Base-by-base conservation (phyloP, 2,113 vertebrate species). In the Mesocricetus auratus region DNA sequence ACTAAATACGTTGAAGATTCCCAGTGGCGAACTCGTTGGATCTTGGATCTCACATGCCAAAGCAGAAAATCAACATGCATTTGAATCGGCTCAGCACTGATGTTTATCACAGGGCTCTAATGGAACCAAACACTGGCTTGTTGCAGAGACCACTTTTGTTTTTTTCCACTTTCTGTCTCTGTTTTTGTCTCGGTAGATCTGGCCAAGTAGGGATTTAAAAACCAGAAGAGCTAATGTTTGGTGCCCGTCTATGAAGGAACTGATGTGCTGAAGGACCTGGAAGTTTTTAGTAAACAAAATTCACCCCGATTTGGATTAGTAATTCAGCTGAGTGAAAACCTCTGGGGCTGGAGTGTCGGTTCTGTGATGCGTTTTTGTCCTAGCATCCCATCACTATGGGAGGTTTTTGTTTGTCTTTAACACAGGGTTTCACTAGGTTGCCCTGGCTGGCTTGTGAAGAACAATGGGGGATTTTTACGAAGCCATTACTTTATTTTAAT, bases 401-500 rank as follows among this genome's bases (percentile, higher is more conserved):
- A 77, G 17, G 5, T 9, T 68, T 83, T 88, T 92, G 22, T 29
- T n/a, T 39, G 10, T 60, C 47, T 75, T 77, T 77, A 77, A 77
- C 11, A 50, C 6, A 31, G 74, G 74, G 26, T 47, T 3, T 77
- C 74, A 77, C 45, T 47, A 4, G 0, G 26, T 17, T 29, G 26
- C 7, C 74, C 74, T 50, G 74, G 45, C 15, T 17, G 45, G 74
- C 42, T 16, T 31, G 7, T 47, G 74, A 17, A 77, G 74, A 77
- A 90, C 7, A 26, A 26, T 47, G 12, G 1, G 58, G 56, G n/a
- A 47, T 77, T 83, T 62, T 45, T 4, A 86, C 69, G 68, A 91
- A 33, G 26, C 64, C 45, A 26, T 22, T 60, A 85, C 12, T 94
- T 94, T 92, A 81, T 7, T 66, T 96, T 95, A 91, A 93, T 86